These are phyloP conservation scores for Sarcoramphus papa DNA, from an alignment of 2,797 vertebrate species.

Conservation along the genomic window DNA sequence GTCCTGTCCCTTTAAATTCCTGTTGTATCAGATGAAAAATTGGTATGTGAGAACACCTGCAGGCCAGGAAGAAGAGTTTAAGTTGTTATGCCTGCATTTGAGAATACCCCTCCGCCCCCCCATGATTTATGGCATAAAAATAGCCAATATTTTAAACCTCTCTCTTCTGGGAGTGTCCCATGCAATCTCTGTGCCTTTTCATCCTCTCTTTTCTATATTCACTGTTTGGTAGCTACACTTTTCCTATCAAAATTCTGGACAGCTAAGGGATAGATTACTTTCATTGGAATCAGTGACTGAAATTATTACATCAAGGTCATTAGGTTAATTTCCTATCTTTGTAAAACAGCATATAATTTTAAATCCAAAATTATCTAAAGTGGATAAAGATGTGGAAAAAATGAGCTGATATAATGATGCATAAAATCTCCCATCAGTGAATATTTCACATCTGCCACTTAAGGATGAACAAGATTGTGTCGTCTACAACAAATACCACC, in stretches of 20 bases:
- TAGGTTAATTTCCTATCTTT: conserved; percentile 19
- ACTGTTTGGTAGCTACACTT: background rate
- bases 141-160: background rate
- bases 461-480: background rate
- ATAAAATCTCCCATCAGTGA: background rate
- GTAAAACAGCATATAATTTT: conserved; percentile 27
- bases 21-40: background rate
- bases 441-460: conserved; percentile 11
- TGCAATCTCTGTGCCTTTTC: background rate
- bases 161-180: background rate
- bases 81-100: background rate
- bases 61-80: background rate
- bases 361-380: conserved; percentile 1
- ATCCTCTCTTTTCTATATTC: background rate
- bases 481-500: background rate
- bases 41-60: background rate
- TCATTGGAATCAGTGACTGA: background rate
- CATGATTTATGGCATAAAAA: background rate
- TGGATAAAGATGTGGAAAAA: conserved; percentile 33
- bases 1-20: background rate
- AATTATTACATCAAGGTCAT: background rate
- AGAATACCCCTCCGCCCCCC: background rate
- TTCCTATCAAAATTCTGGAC: background rate
- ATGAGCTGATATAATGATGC: background rate
- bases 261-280: background rate